Evolutionary conservation across 2,888 invertebrate genomes (phyloP).

Genomic region (Clusia tigrina): DNA sequence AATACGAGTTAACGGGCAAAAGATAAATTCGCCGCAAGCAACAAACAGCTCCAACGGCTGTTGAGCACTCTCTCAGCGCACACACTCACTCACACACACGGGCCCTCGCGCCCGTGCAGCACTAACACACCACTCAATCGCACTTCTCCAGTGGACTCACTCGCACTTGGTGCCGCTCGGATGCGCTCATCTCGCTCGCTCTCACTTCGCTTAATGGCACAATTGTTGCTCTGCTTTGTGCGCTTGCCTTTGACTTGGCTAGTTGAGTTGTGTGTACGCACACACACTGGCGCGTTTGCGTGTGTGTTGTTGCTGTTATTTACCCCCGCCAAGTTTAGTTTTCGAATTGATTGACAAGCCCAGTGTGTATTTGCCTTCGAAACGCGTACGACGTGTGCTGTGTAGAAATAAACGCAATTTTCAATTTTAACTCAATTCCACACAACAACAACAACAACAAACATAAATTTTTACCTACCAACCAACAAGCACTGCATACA

Average conservation of each 20-base stretch:
- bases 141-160: not conserved
- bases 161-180: conserved; percentile 35
- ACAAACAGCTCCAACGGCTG: conserved; percentile 14
- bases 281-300: conserved; percentile 34
- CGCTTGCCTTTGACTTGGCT: conserved; percentile 19
- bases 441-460: conserved; percentile 34
- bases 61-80: too few species aligned
- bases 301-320: conserved; percentile 37
- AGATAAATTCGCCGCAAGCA: conserved; percentile 36
- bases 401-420: conserved; percentile 42
- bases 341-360: conserved; percentile 63
- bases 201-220: conserved; percentile 52
- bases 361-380: conserved; percentile 67
- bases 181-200: conserved; percentile 39
- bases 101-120: not conserved
- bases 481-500: not conserved
- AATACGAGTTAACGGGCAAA: too few species aligned
- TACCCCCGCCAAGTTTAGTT: conserved; percentile 60
- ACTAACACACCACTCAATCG: not conserved
- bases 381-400: conserved; percentile 65
- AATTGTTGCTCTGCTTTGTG: conserved; percentile 55
- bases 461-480: not conserved
- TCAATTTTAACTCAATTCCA: conserved; percentile 15
- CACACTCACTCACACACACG: not conserved
- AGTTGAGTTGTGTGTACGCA: not conserved